These are phyloP conservation scores for Ommatoiulus sabulosus DNA, from an alignment of 2,888 invertebrate genomes.

Conservation along the genomic window DNA sequence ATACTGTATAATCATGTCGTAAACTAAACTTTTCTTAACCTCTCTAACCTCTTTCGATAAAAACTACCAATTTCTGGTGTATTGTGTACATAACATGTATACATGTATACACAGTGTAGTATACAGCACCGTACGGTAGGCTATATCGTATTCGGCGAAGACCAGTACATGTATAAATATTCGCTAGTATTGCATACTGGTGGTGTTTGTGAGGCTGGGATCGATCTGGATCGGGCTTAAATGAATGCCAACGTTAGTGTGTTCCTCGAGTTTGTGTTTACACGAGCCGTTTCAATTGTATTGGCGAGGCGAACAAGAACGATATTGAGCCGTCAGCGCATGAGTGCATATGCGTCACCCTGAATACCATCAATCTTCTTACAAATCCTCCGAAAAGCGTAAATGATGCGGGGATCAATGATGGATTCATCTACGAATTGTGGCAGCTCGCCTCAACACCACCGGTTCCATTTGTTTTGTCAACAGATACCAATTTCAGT, in stretches of 20 bases:
- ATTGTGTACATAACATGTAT: too few species aligned
- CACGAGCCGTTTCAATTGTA: neutral
- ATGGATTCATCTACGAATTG: neutral
- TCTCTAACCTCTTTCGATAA: too few species aligned
- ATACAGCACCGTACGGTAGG: too few species aligned
- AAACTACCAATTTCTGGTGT: too few species aligned
- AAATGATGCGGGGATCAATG: neutral
- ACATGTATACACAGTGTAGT: too few species aligned
- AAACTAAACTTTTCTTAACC: too few species aligned
- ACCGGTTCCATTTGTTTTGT: neutral
- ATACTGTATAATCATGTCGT: too few species aligned
- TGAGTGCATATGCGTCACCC: neutral
- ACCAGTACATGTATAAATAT: too few species aligned
- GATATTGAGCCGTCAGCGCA: constrained; percentile 3
- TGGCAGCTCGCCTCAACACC: neutral
- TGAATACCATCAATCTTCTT: neutral
- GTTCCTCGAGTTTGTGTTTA: neutral
- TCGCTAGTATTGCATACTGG: too few species aligned
- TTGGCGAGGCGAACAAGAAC: neutral
- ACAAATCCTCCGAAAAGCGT: constrained; percentile 8
- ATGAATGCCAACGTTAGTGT: neutral
- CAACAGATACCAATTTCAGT: neutral
- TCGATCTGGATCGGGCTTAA: too few species aligned
- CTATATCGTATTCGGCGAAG: too few species aligned
- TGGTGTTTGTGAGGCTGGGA: too few species aligned